Conservation (phyloP, 2,113 vertebrate genomes). For the rat (Rattus norvegicus) region DNA sequence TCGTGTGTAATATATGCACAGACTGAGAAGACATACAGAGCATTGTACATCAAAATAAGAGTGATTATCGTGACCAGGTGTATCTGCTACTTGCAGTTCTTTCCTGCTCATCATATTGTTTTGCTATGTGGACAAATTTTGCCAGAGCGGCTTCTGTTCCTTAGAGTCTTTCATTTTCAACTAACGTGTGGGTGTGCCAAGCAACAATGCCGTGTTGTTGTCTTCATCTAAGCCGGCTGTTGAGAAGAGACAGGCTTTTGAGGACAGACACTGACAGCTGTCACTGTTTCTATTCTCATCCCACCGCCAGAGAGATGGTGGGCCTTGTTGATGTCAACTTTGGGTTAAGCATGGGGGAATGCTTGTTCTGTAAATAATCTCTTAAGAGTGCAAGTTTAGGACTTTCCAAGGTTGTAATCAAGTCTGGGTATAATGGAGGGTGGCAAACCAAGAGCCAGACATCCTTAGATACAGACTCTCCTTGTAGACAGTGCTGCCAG, state of each 20-base stretch:
- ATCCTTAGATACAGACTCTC: not conserved
- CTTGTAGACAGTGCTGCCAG: not conserved
- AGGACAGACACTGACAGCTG: not conserved
- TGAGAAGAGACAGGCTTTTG: not conserved
- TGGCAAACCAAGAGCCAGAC: not conserved
- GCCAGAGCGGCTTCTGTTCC: not conserved
- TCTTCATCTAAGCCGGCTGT: not conserved
- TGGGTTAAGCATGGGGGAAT: not conserved
- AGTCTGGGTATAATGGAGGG: not conserved
- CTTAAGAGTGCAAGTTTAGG: not conserved
- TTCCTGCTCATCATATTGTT: not conserved
- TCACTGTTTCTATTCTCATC: not conserved
- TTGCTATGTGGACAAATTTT: not conserved
- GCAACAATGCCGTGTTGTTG: not conserved
- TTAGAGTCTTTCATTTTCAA: not conserved
- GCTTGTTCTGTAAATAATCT: not conserved
- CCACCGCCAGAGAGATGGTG: not conserved
- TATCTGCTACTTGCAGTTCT: not conserved
- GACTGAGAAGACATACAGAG: not conserved
- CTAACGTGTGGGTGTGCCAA: not conserved
- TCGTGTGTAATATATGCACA: not conserved
- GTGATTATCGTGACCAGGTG: not conserved
- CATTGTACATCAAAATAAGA: not conserved
- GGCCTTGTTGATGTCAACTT: not conserved
- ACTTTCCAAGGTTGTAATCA: not conserved